Base-by-base conservation (phyloP, 2,888 invertebrate genomes). In the Xestobium rufovillosum region DNA sequence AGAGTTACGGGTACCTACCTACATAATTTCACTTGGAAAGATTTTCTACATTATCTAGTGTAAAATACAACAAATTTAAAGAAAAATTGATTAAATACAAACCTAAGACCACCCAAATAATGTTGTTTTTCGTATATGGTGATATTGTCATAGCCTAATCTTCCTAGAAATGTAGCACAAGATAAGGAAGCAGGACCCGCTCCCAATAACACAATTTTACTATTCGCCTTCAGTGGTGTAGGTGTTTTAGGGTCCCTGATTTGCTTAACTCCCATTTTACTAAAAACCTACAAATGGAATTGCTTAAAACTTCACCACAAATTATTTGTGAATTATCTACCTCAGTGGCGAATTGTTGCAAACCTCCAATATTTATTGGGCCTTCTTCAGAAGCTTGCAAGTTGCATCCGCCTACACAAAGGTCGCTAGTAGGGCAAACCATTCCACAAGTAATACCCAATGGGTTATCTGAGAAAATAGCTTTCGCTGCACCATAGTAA, bases 361-460 rank as follows among this genome's bases (percentile, higher is more conserved):
- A 71, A 0, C 98, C 98, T 0, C 97, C 96, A 52, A 98, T 98
- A 60, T 98, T 98, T 52, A 98, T 98, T 0, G 96, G 84, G 0
- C 98, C 98, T 63, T 97, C 96, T 63, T 98, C 98, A 6, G 83
- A 80, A 0, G 95, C 97, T 58, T 89, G 83, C 6, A 98, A 71
- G 67, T 98, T 98, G 65, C 97, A 98, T 0, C 95, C 94, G 0
- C 97, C 97, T 0, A 96, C 96, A 62, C 97, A 98, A 1, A 98
- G 76, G 65, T 98, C 97, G 59, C 94, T 95, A 0, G 97, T 97
- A 2, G 97, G 97, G 52, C 97, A 97, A 13, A 98, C 96, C 97
- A 98, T 98, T 14, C 94, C 94, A 54, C 94, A 94, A 0, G 91
- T 90, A 2, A 95, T 70, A 0, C 94, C 98, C 35, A 97, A 67